Percentiles rank a stretch among this genome's conserved stretches.
phyloP scores from a whole-genome alignment of 1,140 invertebrate species.

The Leptopilina boulardi region DNA sequence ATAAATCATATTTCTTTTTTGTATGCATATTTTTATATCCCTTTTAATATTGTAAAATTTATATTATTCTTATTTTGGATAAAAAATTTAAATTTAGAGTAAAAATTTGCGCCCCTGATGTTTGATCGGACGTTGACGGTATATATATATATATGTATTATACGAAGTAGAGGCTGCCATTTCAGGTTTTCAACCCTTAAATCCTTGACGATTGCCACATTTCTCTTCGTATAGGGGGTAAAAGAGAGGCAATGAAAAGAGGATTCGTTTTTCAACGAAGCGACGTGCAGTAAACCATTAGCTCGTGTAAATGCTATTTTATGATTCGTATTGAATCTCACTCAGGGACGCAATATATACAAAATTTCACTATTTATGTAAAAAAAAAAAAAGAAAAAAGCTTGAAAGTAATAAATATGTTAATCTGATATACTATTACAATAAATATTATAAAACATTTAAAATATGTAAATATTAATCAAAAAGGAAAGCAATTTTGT shows the following conservation, averaged over 20 bases:
- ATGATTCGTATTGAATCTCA: constrained; percentile 55
- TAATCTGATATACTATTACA: too few relatives aligned
- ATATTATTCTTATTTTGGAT: too few relatives aligned
- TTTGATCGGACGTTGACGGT: neutral
- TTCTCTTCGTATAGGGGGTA: constrained; percentile 31
- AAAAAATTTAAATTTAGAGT: too few relatives aligned
- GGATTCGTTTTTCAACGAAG: constrained; percentile 47
- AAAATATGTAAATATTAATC: too few relatives aligned
- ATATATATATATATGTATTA: neutral
- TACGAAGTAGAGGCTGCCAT: constrained; percentile 36
- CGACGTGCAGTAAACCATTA: constrained; percentile 49
- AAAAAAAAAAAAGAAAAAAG: too few relatives aligned
- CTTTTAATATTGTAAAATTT: too few relatives aligned
- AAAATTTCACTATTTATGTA: too few relatives aligned
- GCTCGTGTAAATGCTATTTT: constrained; percentile 60
- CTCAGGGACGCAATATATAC: constrained; percentile 38
- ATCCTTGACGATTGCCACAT: constrained; percentile 23
- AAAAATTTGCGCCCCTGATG: neutral
- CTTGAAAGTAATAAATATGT: too few relatives aligned
- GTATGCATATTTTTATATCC: too few relatives aligned
- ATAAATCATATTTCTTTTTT: too few relatives aligned
- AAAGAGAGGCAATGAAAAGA: constrained; percentile 44
- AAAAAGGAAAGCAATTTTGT: too few relatives aligned
- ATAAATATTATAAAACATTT: too few relatives aligned
- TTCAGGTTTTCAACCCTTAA: constrained; percentile 46